These are phyloP conservation scores for Sparidentex hasta DNA, from an alignment of 2,797 vertebrate genomes.

Conservation along the genomic window DNA sequence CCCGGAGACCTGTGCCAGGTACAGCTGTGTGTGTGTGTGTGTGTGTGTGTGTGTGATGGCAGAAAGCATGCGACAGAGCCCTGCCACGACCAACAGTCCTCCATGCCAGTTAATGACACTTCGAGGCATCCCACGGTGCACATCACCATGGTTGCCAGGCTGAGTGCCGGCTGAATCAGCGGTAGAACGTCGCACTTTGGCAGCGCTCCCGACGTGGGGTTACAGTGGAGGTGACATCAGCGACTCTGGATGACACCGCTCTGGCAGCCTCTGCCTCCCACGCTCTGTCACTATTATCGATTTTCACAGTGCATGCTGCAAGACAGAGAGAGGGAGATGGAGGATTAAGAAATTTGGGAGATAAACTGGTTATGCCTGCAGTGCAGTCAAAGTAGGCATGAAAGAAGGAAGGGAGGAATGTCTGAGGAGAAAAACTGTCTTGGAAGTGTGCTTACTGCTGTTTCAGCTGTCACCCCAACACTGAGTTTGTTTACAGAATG, in stretches of 20 bases:
- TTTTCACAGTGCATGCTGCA: conserved; percentile 44
- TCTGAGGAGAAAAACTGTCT: not conserved
- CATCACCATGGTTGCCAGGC: conserved; percentile 47
- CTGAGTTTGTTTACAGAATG: conserved; percentile 3
- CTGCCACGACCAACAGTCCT: conserved; percentile 43
- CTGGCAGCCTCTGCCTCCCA: conserved; percentile 67
- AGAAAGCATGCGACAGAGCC: conserved; percentile 38
- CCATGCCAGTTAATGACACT: conserved; percentile 67
- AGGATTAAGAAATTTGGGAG: conserved; percentile 30
- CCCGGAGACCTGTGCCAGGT: conserved; percentile 14
- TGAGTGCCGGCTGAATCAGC: conserved; percentile 67
- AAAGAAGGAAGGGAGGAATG: conserved; percentile 9
- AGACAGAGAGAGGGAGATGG: conserved; percentile 13
- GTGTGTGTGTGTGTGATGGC: conserved; percentile 18
- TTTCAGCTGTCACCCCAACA: not conserved
- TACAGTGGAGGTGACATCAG: conserved; percentile 68
- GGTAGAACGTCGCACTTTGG: conserved; percentile 58
- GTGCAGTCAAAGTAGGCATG: conserved; percentile 28
- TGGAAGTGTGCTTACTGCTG: not conserved
- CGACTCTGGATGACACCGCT: conserved; percentile 50
- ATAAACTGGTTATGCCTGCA: conserved; percentile 43
- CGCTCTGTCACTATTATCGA: conserved; percentile 53
- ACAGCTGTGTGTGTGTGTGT: not conserved
- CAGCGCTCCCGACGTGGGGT: conserved; percentile 46
- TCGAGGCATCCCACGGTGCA: conserved; percentile 42